Percentiles rank a stretch among this genome's conserved stretches.
Evolutionary conservation across 1,140 invertebrate species (phyloP).

Genomic region (Atta colombica): DNA sequence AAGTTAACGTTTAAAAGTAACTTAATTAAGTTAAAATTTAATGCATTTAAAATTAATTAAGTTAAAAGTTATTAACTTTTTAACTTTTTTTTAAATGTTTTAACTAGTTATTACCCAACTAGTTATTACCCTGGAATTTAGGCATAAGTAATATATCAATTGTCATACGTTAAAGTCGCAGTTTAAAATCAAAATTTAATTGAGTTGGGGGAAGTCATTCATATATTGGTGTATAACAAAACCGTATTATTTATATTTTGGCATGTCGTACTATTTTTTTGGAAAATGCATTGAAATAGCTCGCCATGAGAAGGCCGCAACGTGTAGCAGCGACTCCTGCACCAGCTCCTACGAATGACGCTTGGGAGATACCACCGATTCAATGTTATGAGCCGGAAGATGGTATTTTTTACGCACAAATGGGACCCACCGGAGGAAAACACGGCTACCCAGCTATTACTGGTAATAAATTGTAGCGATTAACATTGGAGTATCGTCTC

Average conservation of each 20-base stretch:
- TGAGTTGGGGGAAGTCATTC: neutral
- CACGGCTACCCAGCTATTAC: conserved; percentile 95
- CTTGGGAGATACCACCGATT: conserved; percentile 95
- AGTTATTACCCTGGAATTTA: too few relatives aligned
- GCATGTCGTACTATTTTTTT: neutral
- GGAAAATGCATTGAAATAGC: conserved; percentile 46
- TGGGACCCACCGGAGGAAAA: conserved; percentile 96
- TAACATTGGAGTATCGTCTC: neutral
- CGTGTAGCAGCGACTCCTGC: conserved; percentile 89
- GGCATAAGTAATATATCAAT: neutral
- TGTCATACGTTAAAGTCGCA: neutral
- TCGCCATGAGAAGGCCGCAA: conserved; percentile 75
- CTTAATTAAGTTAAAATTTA: too few relatives aligned
- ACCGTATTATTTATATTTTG: neutral
- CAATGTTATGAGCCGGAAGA: conserved; percentile 96
- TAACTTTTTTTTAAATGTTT: too few relatives aligned
- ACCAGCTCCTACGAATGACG: conserved; percentile 87
- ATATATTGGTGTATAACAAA: neutral
- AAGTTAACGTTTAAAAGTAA: too few relatives aligned
- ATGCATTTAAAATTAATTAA: too few relatives aligned
- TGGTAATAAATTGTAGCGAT: conserved; percentile 85
- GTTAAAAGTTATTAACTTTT: too few relatives aligned
- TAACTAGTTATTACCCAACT: too few relatives aligned
- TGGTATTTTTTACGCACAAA: conserved; percentile 95
- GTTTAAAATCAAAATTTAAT: neutral